Conservation (phyloP, 1,140 invertebrate genomes). For the Copidosoma floridanum region DNA sequence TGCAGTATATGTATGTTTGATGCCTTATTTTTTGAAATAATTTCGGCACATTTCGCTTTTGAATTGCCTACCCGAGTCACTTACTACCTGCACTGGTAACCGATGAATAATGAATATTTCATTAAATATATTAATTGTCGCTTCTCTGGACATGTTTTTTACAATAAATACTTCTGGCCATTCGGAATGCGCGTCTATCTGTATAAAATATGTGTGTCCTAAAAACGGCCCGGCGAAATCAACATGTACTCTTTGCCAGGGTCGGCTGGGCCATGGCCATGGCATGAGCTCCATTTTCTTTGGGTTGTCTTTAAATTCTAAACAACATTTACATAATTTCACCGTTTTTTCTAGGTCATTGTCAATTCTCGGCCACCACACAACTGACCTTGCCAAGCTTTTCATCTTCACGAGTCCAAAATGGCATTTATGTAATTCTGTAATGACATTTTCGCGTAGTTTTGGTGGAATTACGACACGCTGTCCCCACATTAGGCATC, state of each 20-base stretch:
- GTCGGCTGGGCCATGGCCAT: constrained; percentile 38
- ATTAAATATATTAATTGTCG: background rate
- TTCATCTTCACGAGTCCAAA: constrained; percentile 53
- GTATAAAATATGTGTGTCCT: background rate
- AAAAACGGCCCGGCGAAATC: constrained; percentile 49
- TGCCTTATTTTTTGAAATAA: constrained; percentile 38
- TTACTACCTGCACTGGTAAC: constrained; percentile 37
- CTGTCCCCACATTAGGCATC: no score
- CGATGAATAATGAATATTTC: constrained; percentile 33
- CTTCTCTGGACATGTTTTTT: constrained; percentile 9
- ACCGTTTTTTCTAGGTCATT: constrained; percentile 40
- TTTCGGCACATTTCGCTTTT: constrained; percentile 34
- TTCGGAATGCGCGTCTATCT: background rate
- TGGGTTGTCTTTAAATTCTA: constrained; percentile 8
- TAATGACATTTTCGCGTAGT: constrained; percentile 9
- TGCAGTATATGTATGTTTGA: constrained; percentile 38
- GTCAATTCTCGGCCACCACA: constrained; percentile 52
- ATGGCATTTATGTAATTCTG: constrained; percentile 45
- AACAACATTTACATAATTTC: constrained; percentile 38
- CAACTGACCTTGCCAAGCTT: constrained; percentile 43
- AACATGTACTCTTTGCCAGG: constrained; percentile 47
- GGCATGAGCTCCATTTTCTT: constrained; percentile 26
- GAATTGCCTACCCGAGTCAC: constrained; percentile 43
- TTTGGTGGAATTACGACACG: background rate
- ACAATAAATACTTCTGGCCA: constrained; percentile 5